Percentiles rank a stretch among this genome's conserved stretches.
phyloP scores from a whole-genome alignment of 2,888 invertebrate genomes.

The Pecten maximus region DNA sequence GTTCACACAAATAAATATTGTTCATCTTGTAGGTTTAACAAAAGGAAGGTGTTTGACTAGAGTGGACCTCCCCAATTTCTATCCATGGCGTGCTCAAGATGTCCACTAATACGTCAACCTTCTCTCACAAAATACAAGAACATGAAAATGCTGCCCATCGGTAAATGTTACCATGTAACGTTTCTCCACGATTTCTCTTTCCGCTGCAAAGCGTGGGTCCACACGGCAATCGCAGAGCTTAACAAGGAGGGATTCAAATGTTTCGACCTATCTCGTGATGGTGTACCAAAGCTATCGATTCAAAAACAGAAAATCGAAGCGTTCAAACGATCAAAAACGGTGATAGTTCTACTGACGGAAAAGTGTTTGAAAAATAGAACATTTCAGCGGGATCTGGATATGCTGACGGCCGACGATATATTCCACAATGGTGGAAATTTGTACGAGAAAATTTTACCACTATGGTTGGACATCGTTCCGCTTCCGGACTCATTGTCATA shows the following conservation, averaged over 20 bases:
- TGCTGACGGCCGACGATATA: neutral
- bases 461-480: neutral
- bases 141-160: neutral
- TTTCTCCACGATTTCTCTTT: neutral
- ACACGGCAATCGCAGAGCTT: neutral
- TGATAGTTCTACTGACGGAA: neutral
- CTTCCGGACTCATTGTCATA: neutral
- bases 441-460: neutral
- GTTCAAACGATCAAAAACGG: neutral
- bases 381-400: neutral
- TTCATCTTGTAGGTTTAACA: neutral
- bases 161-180: neutral
- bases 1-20: neutral
- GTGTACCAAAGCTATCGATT: neutral
- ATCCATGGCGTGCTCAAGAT: neutral
- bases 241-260: neutral
- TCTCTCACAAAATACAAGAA: neutral
- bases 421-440: neutral
- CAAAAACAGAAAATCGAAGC: neutral
- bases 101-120: neutral
- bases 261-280: neutral
- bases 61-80: neutral
- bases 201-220: neutral
- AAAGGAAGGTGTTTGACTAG: neutral
- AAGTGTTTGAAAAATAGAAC: slow-evolving; percentile 8